A percentile compares a stretch with the other conserved stretches of the same genome.
These are phyloP conservation scores for Murina feae DNA, from an alignment of 2,113 vertebrate genomes.

Conservation along the genomic window DNA sequence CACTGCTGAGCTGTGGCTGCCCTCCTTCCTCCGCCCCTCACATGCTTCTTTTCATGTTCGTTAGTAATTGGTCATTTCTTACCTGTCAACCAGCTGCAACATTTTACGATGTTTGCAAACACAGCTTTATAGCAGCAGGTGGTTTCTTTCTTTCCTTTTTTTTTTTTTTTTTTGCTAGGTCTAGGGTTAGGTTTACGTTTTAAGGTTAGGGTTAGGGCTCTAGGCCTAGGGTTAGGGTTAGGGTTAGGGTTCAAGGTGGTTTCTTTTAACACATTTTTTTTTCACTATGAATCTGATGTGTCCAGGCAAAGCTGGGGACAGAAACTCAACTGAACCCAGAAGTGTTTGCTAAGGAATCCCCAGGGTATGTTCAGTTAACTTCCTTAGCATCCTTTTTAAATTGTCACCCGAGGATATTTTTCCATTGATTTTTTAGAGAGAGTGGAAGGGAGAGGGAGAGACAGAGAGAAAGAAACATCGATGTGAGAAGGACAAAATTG, in stretches of 20 bases:
- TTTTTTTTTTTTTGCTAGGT: too few species aligned
- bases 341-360: constrained; percentile 55
- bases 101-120: background rate
- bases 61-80: background rate
- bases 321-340: constrained; percentile 35
- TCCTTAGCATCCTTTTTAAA: background rate
- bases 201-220: too few species aligned
- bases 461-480: too few species aligned
- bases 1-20: background rate
- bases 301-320: constrained; percentile 52
- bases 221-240: too few species aligned
- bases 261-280: constrained; percentile 56
- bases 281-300: constrained; percentile 47
- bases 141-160: too few species aligned
- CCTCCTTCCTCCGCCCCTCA: background rate
- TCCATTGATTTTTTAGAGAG: too few species aligned
- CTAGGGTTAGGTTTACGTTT: too few species aligned
- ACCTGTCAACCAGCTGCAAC: constrained; percentile 19
- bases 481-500: too few species aligned
- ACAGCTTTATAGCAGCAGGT: background rate
- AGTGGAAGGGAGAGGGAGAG: too few species aligned
- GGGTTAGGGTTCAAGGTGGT: too few species aligned
- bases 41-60: background rate
- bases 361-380: constrained; percentile 43
- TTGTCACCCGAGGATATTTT: too few species aligned